These are phyloP conservation scores for Pterocles burchelli DNA, from an alignment of 2,113 vertebrate genomes.

Conservation along the genomic window DNA sequence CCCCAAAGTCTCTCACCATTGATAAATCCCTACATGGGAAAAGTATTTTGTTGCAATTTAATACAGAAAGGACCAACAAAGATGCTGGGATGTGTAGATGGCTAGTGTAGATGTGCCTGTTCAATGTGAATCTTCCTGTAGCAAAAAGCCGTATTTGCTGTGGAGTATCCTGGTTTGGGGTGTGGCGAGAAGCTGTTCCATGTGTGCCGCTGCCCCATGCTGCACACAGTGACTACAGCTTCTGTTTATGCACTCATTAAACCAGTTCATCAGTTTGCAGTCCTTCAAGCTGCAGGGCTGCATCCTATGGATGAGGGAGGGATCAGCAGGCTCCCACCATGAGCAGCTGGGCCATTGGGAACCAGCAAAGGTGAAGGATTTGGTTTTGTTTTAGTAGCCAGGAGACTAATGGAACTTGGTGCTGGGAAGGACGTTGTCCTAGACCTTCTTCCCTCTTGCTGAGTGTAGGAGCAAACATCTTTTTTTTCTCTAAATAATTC, in stretches of 20 bases:
- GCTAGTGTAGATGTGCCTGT: background rate
- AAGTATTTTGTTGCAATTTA: background rate
- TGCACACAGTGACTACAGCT: rapidly evolving
- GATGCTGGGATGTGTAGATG: background rate
- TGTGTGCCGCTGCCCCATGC: background rate
- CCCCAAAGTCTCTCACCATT: rapidly evolving
- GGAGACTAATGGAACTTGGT: background rate
- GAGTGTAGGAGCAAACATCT: background rate
- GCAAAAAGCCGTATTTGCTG: background rate
- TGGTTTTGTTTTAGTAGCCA: background rate
- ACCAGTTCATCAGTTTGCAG: background rate
- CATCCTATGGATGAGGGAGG: background rate
- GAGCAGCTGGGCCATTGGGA: background rate
- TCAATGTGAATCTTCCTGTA: background rate
- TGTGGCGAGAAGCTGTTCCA: background rate
- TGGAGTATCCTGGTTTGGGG: background rate
- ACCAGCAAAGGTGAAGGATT: background rate
- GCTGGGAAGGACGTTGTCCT: background rate
- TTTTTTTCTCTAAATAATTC: background rate
- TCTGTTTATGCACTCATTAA: background rate
- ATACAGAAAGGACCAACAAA: background rate
- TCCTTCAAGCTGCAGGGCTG: background rate
- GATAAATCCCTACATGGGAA: background rate
- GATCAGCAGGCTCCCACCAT: background rate
- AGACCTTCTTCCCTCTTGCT: background rate